Evolutionary conservation across 2,797 vertebrate species (phyloP), one percentile per base, ranked within the genome.

Genomic region (Uromys caudimaculatus): DNA sequence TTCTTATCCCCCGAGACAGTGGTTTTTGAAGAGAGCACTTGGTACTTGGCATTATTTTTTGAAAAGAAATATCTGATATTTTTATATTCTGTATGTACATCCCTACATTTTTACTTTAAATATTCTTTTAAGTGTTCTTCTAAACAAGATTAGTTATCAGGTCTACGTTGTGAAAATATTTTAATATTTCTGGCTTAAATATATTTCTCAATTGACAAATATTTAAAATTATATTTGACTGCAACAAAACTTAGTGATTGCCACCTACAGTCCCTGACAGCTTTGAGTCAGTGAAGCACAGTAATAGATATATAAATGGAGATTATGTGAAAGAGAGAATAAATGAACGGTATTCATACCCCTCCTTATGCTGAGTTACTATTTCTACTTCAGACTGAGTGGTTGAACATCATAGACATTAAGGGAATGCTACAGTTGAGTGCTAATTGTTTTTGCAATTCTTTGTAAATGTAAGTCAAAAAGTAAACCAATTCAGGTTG

Each of bases 391-490:
- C 60, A 9, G 93, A 47, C 7, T 50, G 58, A 75, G 3, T 35
- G 77, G 29, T 95, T 91, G n/a, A 69, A 9, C n/a, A 60, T 76
- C 17, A 24, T 17, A 78, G 44, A 35, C 29, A 60, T 41, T 58
- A n/a, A 71, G n/a, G 17, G 64, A 82, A 11, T 29, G 13, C 13
- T 79, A 58, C 0, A 85, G 41, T 78, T 93, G 81, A 83, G 1
- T 16, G 62, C 73, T 93, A 64, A 78, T 86, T 8, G 17, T 86
- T 94, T 82, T 62, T 92, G 44, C 23, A 85, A 29, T 23, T n/a
- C 27, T 96, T 89, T 92, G 64, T 56, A 88, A 76, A 89, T 71
- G 13, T 86, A 94, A 73, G 3, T 50, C 78, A 97, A 38, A 82
- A 64, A 71, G 67, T 86, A 86, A 95, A 73, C 58, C 69, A 93